Evolutionary conservation across 1,140 invertebrate species (phyloP).

Genomic region (Bactericera cockerelli): DNA sequence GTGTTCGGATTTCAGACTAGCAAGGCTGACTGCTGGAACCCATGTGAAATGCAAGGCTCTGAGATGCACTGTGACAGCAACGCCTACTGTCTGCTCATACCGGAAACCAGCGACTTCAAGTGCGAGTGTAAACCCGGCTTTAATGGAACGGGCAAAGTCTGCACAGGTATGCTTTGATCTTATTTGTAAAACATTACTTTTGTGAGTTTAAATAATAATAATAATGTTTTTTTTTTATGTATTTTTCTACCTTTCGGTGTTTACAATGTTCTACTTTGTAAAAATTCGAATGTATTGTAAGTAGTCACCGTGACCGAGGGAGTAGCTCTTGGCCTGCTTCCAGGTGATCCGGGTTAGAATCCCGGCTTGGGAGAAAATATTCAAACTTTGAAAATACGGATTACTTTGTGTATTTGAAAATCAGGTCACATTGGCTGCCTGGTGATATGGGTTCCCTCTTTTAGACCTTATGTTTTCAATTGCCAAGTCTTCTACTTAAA

Average conservation of each 20-base stretch:
- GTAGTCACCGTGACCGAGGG: background rate
- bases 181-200: background rate
- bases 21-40: conserved; percentile 76
- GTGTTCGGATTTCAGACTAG: conserved; percentile 52
- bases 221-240: too few species aligned
- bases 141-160: conserved; percentile 69
- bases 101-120: conserved; percentile 70
- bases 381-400: too few species aligned
- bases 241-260: too few species aligned
- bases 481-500: too few species aligned
- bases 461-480: too few species aligned
- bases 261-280: too few species aligned
- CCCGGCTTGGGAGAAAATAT: too few species aligned
- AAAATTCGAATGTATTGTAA: background rate
- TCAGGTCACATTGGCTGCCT: too few species aligned
- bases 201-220: background rate
- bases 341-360: too few species aligned
- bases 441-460: too few species aligned
- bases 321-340: too few species aligned
- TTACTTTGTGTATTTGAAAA: too few species aligned
- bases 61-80: conserved; percentile 75
- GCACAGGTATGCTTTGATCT: conserved; percentile 36
- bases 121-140: conserved; percentile 91
- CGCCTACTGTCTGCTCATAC: conserved; percentile 72
- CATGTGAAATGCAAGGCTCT: conserved; percentile 69